Evolutionary conservation across 2,888 invertebrate genomes (phyloP), one percentile per base, ranked within the genome.

Genomic region (Caradrina kadenii): DNA sequence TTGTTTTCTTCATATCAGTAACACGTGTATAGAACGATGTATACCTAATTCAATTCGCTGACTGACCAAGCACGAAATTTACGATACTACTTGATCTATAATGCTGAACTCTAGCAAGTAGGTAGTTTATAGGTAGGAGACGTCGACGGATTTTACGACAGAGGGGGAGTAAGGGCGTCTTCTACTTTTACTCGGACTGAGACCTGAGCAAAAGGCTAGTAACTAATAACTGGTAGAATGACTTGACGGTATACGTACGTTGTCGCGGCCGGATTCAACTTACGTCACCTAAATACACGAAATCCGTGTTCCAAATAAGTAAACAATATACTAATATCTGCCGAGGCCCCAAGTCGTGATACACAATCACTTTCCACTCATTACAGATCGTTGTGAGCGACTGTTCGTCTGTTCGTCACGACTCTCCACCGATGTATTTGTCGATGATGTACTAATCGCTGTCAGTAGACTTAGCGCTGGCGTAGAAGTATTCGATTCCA

Each of bases 361-460:
- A 39, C 55, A 73, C 71, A 60, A 75, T 77, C 79, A 86, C 86
- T 87, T 83, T 86, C 85, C 80, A 80, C 62, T 75, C 80, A 83
- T 83, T 84, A 80, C 63, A 54, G 54, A 65, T 61, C 53, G 50
- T 19, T 65, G 63, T 60, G 61, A 81, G 66, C 65, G 68, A 68
- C 63, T 64, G 79, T 63, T 52, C 52, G 76, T 77, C 68, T 66
- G 79, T 65, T 26, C 63, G 73, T 70, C 81, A 81, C 79, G 81
- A 81, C 39, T 58, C 49, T 22, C 54, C 49, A 13, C 50, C 19
- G 45, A 53, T 50, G 59, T 49, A 21, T 26, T 54, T 62, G 52
- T 60, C 71, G 62, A 79, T 69, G 63, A 50, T 52, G 56, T 48
- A 63, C 58, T 73, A 21, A 62, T 58, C 7, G 42, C 6, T 3